Percentiles rank a stretch among this genome's conserved stretches.
These are phyloP conservation scores for Orientallactaga sibirica DNA, from an alignment of 2,797 vertebrate genomes.

Conservation along the genomic window DNA sequence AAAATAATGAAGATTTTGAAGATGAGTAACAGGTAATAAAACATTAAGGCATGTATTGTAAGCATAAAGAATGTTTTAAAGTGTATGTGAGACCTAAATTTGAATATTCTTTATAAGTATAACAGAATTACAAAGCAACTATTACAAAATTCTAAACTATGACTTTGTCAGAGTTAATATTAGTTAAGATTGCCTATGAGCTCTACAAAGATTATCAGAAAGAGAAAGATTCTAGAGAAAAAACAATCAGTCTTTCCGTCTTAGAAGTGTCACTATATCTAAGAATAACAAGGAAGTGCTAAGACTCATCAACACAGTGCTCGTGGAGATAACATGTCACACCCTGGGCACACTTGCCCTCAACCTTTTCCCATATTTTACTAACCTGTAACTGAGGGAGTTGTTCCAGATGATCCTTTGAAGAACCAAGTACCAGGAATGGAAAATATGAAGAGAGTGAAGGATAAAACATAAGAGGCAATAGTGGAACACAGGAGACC, in stretches of 20 bases:
- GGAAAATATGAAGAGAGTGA: not conserved
- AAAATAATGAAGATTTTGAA: conserved; percentile 11
- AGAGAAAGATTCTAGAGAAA: conserved; percentile 16
- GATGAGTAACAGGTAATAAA: conserved; percentile 36
- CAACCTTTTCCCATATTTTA: too few species aligned
- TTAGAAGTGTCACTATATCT: not conserved
- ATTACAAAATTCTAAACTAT: conserved; percentile 35
- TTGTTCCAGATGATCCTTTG: too few species aligned
- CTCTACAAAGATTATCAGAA: not conserved
- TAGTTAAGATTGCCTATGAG: not conserved
- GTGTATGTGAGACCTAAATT: not conserved
- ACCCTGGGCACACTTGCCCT: too few species aligned
- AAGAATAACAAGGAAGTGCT: not conserved
- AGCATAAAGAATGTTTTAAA: conserved; percentile 29
- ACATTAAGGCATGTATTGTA: conserved; percentile 17
- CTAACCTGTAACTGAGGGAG: too few species aligned
- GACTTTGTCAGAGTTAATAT: conserved; percentile 45
- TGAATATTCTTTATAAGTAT: not conserved
- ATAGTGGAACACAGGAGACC: not conserved
- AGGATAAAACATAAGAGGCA: not conserved
- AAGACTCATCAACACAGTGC: too few species aligned
- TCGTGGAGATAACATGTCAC: too few species aligned
- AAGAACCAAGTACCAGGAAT: not conserved
- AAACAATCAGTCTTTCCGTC: not conserved
- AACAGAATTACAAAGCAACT: conserved; percentile 55